Conservation (phyloP, 2,888 invertebrate genomes). For the Aspidiotus destructor region DNA sequence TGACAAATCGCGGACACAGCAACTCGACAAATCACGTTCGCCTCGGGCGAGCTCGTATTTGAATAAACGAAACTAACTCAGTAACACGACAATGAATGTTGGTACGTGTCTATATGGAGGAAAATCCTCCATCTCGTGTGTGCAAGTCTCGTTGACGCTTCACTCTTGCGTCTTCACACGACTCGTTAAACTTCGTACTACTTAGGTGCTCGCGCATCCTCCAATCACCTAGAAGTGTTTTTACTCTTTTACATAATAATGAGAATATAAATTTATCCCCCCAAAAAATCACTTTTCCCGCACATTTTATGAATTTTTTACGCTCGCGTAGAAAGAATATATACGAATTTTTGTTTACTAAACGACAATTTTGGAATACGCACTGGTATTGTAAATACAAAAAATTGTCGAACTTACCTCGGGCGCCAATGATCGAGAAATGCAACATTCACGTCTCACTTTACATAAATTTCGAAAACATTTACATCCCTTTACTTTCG, state of each 20-base stretch:
- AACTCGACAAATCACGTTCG: slow-evolving; percentile 11
- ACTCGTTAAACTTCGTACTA: background rate
- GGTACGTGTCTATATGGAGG: slow-evolving; percentile 6
- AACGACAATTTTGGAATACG: too few relatives aligned
- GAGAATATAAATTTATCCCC: too few relatives aligned
- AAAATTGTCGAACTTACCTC: too few relatives aligned
- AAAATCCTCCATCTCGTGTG: slow-evolving; percentile 26
- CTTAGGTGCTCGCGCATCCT: background rate
- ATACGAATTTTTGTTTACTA: too few relatives aligned
- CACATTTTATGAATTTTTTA: too few relatives aligned
- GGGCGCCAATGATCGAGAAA: background rate
- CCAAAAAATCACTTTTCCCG: too few relatives aligned
- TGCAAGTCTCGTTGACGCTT: slow-evolving; percentile 29
- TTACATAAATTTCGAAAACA: background rate
- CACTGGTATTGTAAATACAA: too few relatives aligned
- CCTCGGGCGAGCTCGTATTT: background rate
- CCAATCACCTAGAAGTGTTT: background rate
- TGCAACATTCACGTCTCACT: slow-evolving; percentile 2
- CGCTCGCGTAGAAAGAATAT: too few relatives aligned
- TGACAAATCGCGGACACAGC: background rate
- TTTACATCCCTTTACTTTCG: too few relatives aligned
- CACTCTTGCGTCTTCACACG: background rate
- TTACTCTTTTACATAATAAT: too few relatives aligned
- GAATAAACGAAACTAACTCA: background rate
- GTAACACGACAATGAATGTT: background rate